Conservation (phyloP, 2,113 vertebrate genomes). For the Lasiurus cinereus region DNA sequence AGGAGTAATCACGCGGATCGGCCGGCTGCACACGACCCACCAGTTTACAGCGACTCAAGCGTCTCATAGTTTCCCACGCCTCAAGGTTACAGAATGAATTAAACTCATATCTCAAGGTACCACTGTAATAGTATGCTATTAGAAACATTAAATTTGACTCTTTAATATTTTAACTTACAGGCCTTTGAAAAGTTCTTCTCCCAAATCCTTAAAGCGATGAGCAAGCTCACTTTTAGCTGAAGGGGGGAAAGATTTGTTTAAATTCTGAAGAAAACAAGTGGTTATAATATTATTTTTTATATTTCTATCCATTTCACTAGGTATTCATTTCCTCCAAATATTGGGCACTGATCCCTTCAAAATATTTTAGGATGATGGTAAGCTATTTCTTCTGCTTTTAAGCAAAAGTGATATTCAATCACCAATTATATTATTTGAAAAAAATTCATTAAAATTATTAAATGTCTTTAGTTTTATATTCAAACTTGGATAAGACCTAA, state of each 20-base stretch:
- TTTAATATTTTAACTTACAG: slow-evolving; percentile 83
- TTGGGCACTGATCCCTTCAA: background rate
- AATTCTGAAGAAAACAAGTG: background rate
- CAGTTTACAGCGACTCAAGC: no score
- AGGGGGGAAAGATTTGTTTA: background rate
- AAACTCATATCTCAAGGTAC: no score
- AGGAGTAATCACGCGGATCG: no score
- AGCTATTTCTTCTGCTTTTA: no score
- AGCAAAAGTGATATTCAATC: no score
- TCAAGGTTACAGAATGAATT: no score
- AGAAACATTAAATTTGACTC: background rate
- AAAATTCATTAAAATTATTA: no score
- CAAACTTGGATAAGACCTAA: no score
- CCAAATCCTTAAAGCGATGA: slow-evolving; percentile 80
- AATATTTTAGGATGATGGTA: background rate
- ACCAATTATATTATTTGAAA: no score
- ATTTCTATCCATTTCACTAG: slow-evolving; percentile 24
- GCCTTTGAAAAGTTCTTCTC: slow-evolving; percentile 81
- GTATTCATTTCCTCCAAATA: slow-evolving; percentile 15
- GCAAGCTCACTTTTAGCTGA: slow-evolving; percentile 86
- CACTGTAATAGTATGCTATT: background rate
- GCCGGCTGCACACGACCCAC: no score
- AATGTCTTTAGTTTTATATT: no score
- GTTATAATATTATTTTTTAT: background rate
- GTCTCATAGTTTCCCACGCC: no score